A percentile compares a stretch with the other conserved stretches of the same genome.
phyloP scores from a whole-genome alignment of 2,888 invertebrate genomes.

The Cantharis flavilabris region DNA sequence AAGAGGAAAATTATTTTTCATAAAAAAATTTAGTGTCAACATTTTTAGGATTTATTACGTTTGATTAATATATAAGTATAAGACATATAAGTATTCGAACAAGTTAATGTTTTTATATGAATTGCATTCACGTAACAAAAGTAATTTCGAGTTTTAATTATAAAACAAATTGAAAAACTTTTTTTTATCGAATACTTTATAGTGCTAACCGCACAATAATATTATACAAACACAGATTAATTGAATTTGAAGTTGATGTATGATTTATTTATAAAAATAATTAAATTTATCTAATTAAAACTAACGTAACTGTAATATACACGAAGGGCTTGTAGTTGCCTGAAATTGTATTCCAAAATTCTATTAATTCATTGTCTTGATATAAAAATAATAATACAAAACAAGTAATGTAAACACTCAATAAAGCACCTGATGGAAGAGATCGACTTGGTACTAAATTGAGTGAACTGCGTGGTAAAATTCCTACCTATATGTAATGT shows the following conservation, averaged over 20 bases:
- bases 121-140: background rate
- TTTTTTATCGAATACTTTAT: background rate
- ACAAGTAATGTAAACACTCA: background rate
- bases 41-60: background rate
- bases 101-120: background rate
- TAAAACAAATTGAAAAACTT: background rate
- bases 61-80: too few relatives aligned
- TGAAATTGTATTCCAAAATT: too few relatives aligned
- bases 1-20: background rate
- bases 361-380: background rate
- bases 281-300: background rate
- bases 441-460: background rate
- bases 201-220: background rate
- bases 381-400: background rate
- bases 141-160: background rate
- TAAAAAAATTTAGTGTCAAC: background rate
- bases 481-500: background rate
- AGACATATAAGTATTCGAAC: background rate
- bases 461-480: background rate
- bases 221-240: background rate
- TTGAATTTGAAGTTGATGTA: background rate
- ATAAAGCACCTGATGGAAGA: background rate
- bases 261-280: background rate
- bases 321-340: background rate
- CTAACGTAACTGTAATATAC: background rate